Evolutionary conservation across 2,797 vertebrate genomes (phyloP).

Genomic region (Scleropages formosus): DNA sequence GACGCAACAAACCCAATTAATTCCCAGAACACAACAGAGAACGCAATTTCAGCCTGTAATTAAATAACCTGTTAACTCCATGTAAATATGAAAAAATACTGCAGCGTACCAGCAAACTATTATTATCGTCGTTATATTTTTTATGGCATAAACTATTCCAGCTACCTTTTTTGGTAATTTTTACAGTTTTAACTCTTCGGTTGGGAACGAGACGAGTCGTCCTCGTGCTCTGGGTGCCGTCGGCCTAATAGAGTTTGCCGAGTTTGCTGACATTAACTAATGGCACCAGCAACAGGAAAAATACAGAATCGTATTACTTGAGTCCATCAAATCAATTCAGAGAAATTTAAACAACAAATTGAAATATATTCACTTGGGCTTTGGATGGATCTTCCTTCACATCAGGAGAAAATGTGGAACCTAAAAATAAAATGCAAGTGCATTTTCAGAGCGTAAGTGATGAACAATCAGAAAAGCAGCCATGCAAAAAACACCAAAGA

Average conservation of each 20-base stretch:
- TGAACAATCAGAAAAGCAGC: background rate
- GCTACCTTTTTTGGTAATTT: background rate
- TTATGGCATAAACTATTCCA: background rate
- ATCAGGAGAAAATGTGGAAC: background rate
- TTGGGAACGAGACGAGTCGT: background rate
- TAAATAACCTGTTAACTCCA: conserved; percentile 1
- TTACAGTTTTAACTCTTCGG: background rate
- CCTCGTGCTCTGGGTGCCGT: background rate
- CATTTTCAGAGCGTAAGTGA: background rate
- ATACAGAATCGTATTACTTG: background rate
- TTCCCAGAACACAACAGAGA: conserved; percentile 6
- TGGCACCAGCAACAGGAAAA: background rate
- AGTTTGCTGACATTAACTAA: background rate
- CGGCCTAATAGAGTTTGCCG: background rate
- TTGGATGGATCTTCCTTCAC: background rate
- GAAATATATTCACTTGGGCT: background rate
- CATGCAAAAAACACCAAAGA: background rate
- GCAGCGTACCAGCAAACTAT: background rate
- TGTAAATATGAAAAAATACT: conserved; percentile 12
- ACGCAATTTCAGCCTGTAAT: background rate
- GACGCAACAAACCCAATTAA: conserved; percentile 11
- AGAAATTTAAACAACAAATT: conserved; percentile 11
- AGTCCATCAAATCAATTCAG: background rate
- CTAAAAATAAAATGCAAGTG: background rate
- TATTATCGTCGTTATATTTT: too few species aligned